These are phyloP conservation scores for Augochlora pura DNA, from an alignment of 1,140 invertebrate species.

Conservation along the genomic window DNA sequence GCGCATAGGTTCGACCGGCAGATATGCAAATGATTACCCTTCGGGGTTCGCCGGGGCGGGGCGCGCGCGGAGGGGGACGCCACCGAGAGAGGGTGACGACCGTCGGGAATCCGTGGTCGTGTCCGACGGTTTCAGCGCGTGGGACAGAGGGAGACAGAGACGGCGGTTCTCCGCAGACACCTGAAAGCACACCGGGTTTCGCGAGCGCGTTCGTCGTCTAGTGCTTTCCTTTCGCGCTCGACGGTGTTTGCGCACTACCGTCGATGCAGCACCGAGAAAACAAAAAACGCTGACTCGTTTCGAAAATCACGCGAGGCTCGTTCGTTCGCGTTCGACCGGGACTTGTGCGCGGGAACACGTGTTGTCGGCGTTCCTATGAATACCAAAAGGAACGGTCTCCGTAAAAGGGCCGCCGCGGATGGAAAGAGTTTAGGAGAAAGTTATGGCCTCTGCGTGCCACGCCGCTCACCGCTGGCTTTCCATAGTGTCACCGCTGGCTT, in stretches of 20 bases:
- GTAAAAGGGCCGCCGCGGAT: background rate
- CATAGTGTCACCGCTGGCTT: no score
- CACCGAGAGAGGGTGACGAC: constrained; percentile 54
- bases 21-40: constrained; percentile 72
- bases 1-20: constrained; percentile 55
- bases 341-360: constrained; percentile 22
- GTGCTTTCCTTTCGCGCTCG: background rate
- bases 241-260: constrained; percentile 4
- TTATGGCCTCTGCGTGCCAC: background rate
- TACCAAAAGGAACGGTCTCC: constrained; percentile 10
- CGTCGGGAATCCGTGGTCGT: constrained; percentile 53
- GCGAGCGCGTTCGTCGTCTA: no score
- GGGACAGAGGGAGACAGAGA: background rate
- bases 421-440: background rate
- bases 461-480: background rate
- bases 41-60: constrained; percentile 18
- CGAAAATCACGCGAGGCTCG: background rate
- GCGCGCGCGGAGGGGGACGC: constrained; percentile 56
- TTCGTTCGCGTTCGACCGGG: background rate
- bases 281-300: background rate
- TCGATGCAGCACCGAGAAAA: constrained; percentile 19
- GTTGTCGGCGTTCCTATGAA: constrained; percentile 30
- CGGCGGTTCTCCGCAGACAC: constrained; percentile 55
- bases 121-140: background rate
- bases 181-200: constrained; percentile 11